These are phyloP conservation scores for Malurus elegans DNA, from an alignment of 2,113 vertebrate species.

Conservation along the genomic window DNA sequence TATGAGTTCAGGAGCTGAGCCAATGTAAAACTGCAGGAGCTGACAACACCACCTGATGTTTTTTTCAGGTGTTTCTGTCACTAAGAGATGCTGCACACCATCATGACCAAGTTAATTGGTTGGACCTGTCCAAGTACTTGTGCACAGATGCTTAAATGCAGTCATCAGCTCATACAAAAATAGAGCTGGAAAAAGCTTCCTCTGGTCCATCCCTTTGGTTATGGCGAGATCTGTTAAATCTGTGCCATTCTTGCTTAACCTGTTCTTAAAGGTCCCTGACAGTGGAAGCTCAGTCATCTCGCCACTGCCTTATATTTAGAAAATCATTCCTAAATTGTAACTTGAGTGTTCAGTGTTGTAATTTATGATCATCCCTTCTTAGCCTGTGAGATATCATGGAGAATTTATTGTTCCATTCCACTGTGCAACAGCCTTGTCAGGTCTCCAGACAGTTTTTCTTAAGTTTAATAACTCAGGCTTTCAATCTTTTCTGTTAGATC, in stretches of 20 bases:
- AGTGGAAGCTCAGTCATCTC: neutral
- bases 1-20: slow-evolving; percentile 14
- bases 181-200: slow-evolving; percentile 1
- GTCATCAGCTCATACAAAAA: slow-evolving; percentile 18
- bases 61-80: slow-evolving; percentile 46
- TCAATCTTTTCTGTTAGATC: slow-evolving; percentile 20
- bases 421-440: neutral
- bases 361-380: slow-evolving; percentile 19
- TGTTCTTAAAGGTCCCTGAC: neutral
- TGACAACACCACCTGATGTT: slow-evolving; percentile 16
- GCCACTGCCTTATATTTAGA: slow-evolving; percentile 7
- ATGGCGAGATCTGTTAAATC: neutral
- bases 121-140: slow-evolving; percentile 25
- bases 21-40: slow-evolving; percentile 34
- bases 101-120: slow-evolving; percentile 54
- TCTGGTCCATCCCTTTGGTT: neutral
- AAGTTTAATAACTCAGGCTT: slow-evolving; percentile 22
- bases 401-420: slow-evolving; percentile 44
- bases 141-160: slow-evolving; percentile 17
- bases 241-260: neutral
- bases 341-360: neutral
- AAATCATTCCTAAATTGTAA: slow-evolving; percentile 27
- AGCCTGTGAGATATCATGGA: neutral
- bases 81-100: slow-evolving; percentile 1
- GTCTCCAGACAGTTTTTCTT: slow-evolving; percentile 25